Evolutionary conservation across 1,140 invertebrate genomes (phyloP).

Genomic region (Drosophila quadrilineata): DNA sequence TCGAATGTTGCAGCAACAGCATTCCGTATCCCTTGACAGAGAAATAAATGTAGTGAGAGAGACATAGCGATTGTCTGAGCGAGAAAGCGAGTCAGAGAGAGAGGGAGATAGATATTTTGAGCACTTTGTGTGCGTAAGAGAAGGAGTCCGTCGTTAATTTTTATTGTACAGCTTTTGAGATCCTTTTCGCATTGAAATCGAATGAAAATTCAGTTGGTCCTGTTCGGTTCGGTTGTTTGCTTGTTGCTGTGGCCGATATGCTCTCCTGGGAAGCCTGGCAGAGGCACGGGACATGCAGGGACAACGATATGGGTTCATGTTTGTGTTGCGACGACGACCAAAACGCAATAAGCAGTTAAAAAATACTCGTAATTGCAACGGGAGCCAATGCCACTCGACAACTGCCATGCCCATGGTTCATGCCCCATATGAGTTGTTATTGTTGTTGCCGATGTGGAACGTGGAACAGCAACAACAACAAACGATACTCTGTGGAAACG

Average conservation of each 20-base stretch:
- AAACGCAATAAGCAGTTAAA: conserved; percentile 80
- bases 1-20: conserved; percentile 22
- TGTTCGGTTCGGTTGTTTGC: conserved; percentile 66
- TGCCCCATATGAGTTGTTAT: conserved; percentile 67
- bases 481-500: conserved; percentile 65
- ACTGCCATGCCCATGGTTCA: conserved; percentile 55
- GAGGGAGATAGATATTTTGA: conserved; percentile 45
- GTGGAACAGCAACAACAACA: conserved; percentile 39
- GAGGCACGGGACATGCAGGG: not conserved
- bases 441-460: conserved; percentile 52
- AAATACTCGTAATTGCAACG: conserved; percentile 78
- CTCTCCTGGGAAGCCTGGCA: conserved; percentile 23
- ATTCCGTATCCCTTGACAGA: not conserved
- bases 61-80: too few species aligned
- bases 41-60: too few species aligned
- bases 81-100: too few species aligned
- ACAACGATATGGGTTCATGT: conserved; percentile 7
- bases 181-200: conserved; percentile 74
- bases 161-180: conserved; percentile 71
- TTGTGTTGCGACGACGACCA: conserved; percentile 41
- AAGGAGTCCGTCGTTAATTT: conserved; percentile 68
- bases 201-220: too few species aligned
- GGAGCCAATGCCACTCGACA: conserved; percentile 52
- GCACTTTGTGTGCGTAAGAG: conserved; percentile 61
- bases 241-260: conserved; percentile 59